Base-by-base conservation (phyloP, 1,140 invertebrate genomes). In the Proales similis region DNA sequence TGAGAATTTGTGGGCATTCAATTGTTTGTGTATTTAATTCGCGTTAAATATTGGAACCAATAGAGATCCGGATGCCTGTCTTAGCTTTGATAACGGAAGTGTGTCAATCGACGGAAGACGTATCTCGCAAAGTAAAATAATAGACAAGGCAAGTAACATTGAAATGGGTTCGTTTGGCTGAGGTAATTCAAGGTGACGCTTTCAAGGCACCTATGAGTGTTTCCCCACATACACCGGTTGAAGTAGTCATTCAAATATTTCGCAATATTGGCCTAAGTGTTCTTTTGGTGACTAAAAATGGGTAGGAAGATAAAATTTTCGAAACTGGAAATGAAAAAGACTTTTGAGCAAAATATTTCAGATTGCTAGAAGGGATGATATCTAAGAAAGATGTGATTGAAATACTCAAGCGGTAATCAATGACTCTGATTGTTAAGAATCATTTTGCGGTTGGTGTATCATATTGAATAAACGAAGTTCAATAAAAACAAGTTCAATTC, bases 341-440 rank as follows among this genome's bases (percentile, higher is more conserved):
- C 53, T 42, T 51, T 57, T 61, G 6, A 70, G n/a, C n/a, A n/a
- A n/a, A n/a, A n/a, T n/a, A n/a, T n/a, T 82, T 65, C 78, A 94
- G 90, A 27, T 85, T 90, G 26, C 75, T 98, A 51, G 79, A 97
- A 14, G 94, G 94, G 22, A 92, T 99, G 11, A 95, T 98, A 63
- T 98, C 94, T 22, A 98, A 98, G 76, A 99, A 98, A 77, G 94
- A 99, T 77, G 90, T 98, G n/a, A n/a, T n/a, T n/a, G n/a, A n/a
- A n/a, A n/a, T n/a, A n/a, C n/a, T n/a, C n/a, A n/a, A n/a, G n/a
- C n/a, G n/a, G n/a, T n/a, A n/a, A n/a, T n/a, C n/a, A n/a, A n/a
- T n/a, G n/a, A n/a, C n/a, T n/a, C n/a, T n/a, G n/a, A n/a, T n/a
- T n/a, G n/a, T n/a, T n/a, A n/a, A n/a, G n/a, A n/a, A n/a, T n/a